Evolutionary conservation across 2,888 invertebrate species (phyloP), one percentile per base, ranked within the genome.

Genomic region (Salticus scenicus): DNA sequence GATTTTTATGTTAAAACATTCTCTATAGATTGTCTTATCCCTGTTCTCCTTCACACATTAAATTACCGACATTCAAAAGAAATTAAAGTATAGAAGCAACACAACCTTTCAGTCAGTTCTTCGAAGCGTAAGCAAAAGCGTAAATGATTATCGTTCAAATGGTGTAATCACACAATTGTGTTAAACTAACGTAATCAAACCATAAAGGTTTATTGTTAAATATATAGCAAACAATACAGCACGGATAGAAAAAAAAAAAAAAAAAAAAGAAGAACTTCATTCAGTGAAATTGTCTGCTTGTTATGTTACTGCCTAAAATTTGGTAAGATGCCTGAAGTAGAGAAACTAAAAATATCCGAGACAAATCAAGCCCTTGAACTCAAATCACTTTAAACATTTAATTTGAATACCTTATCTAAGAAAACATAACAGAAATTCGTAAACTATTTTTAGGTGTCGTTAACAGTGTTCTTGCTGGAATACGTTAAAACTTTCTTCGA

Each of bases 391-490:
- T 24, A 24, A 24, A 4, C 57, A 57, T 24, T 24, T 57, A 57
- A 24, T 24, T 20, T 24, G 24, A 24, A 57, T 24, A 24, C 57
- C 24, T 57, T n/a, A 8, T 24, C 20, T 24, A 5, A 57, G 24
- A n/a, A 17, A 57, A 20, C 20, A 24, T 24, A 57, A 24, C 24
- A n/a, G 24, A 57, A 57, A 57, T 57, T 57, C 4, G 57, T 24
- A 57, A 24, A 57, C 17, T 57, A 57, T 57, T 57, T 57, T 57
- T 57, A 57, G 57, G 24, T 57, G 24, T 57, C 1, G 57, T 57
- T 24, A 57, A 37, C 57, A n/a, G 20, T 57, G 57, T 57, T 57
- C 7, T 24, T n/a, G 5, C 24, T 57, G 24, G 24, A 24, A 57
- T 57, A 2, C 37, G 37, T 4, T 7, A 4, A 37, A 37, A 37